Conservation (phyloP, 1,140 invertebrate species). For the Brachionus sp. region DNA sequence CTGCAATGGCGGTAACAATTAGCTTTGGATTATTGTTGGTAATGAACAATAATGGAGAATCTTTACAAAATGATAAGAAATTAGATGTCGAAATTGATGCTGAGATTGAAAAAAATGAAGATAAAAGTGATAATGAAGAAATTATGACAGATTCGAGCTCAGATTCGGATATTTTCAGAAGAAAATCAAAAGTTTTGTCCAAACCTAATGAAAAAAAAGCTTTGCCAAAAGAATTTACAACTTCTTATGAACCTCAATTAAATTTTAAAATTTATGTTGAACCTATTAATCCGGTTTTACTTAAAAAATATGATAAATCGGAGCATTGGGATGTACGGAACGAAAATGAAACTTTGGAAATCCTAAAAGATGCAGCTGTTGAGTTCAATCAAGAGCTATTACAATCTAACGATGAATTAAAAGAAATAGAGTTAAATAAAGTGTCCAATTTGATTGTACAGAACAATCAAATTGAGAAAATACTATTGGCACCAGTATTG, state of each 20-base stretch:
- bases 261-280: not conserved
- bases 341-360: not conserved
- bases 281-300: not conserved
- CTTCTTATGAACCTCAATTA: not conserved
- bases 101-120: not conserved
- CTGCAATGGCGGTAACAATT: not conserved
- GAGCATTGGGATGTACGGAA: not conserved
- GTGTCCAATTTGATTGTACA: not conserved
- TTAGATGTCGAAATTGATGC: not conserved
- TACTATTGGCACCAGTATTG: not conserved
- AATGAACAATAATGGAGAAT: not conserved
- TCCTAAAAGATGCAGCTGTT: not conserved
- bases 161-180: not conserved
- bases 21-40: not conserved
- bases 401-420: not conserved
- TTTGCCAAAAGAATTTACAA: not conserved
- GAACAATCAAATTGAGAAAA: not conserved
- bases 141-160: not conserved
- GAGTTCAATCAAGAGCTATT: not conserved
- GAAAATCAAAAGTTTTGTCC: not conserved
- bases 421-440: conserved; percentile 15
- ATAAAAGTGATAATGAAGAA: not conserved
- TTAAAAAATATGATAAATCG: conserved; percentile 38
- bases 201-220: not conserved
- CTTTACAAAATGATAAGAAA: not conserved